Evolutionary conservation across 1,140 invertebrate genomes (phyloP), one percentile per base, ranked within the genome.

Genomic region (Drosophila triauraria): DNA sequence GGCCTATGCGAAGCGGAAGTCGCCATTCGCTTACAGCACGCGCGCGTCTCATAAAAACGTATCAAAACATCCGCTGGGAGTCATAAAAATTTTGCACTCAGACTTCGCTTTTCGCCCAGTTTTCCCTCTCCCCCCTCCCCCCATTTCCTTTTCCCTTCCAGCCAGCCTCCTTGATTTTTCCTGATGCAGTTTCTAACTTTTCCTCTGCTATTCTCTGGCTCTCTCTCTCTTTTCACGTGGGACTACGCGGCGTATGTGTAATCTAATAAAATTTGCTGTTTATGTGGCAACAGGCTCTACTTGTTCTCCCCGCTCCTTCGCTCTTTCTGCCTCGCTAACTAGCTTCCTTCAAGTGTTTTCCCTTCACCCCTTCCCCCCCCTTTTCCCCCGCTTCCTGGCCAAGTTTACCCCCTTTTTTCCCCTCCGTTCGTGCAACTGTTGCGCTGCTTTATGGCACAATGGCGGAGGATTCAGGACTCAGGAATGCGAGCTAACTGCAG

Each of bases 1-100:
- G 54, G 74, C 74, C 75, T 76, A 77, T 51, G 38, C 43, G 23
- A 42, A 56, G 42, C 75, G 63, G 75, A 64, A 83, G 78, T 88
- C 75, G 80, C 71, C 80, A 72, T 65, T 75, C 64, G 74, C 81
- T 90, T 88, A 88, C 86, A 90, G 85, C 85, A 88, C 85, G 85
- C 85, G 85, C 86, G 86, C 86, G 85, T 91, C 85, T 91, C 85
- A 91, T 90, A 90, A 90, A 90, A 90, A 90, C 85, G 85, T 90
- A 90, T 90, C 86, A 90, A 90, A 90, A 91, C 79, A 91, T 90
- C 85, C 85, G 75, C 48, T 91, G 85, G 85, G 85, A 90, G 85
- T 90, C 86, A 62, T 90, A 90, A 90, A 90, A 90, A 85, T 85
- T 91, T 90, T 90, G 85, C 86, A 91, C 85, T 90, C 72, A 85